Evolutionary conservation across 2,888 invertebrate genomes (phyloP), one percentile per base, ranked within the genome.

Genomic region (Mesorhabditis belari): DNA sequence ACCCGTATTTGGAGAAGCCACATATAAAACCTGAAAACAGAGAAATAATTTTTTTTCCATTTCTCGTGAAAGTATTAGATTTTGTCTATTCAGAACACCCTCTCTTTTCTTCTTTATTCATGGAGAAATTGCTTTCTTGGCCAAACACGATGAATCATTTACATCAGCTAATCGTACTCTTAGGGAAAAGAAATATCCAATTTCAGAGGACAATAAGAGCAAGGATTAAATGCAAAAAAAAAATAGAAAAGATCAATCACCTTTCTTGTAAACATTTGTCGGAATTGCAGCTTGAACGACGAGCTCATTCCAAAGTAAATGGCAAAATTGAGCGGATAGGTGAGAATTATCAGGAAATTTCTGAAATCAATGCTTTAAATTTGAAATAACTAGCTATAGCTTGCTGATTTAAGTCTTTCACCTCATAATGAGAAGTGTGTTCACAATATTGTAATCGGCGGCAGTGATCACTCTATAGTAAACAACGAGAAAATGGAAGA

Each of bases 221-320:
- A n/a, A n/a, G n/a, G n/a, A n/a, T n/a, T 59, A 35, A 63, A 60
- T 17, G 57, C 54, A 49, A 59, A 57, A 49, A 60, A 57, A 44
- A 63, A 60, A 54, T 63, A 26, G 57, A 63, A 55, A 54, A 23
- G 26, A 54, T 25, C 23, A 25, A 9, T 2, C 1, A 58, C 17
- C 26, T 62, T 23, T 3, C 23, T 49, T 26, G 50, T 57, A 57
- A 62, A 60, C 23, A 55, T 9, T 29, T 62, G 57, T 9, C 55
- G 44, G 26, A 66, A 60, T 57, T 64, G 64, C 12, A 62, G 59
- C 52, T 92, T 85, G 82, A 93, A 93, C 80, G 92, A 91, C 29
- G 91, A 85, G 35, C 91, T 91, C 92, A 93, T 93, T 6, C 91
- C 91, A 81, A 92, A 92, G 80, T 93, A 93, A 69, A 92, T 91